Percentiles rank a stretch among this genome's conserved stretches.
Evolutionary conservation across 2,113 vertebrate species (phyloP).

Genomic region (Platysternon megacephalum): DNA sequence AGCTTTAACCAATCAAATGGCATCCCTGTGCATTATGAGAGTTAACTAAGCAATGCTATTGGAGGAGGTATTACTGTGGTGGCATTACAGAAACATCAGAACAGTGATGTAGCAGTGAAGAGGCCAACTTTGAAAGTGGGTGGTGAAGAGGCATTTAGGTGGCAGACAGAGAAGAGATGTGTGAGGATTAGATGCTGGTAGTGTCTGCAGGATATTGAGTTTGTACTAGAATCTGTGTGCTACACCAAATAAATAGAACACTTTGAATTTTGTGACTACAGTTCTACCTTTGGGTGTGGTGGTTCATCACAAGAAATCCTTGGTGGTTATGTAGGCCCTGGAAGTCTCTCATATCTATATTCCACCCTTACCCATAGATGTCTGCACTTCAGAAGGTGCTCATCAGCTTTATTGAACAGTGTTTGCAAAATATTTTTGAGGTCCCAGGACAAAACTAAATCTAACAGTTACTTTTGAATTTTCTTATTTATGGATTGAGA

Average conservation of each 20-base stretch:
- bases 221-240: not conserved
- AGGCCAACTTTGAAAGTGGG: not conserved
- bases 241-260: not conserved
- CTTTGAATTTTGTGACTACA: fast-evolving
- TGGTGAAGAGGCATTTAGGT: not conserved
- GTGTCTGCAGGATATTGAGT: not conserved
- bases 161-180: no score
- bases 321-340: not conserved
- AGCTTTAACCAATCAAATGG: not conserved
- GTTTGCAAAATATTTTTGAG: not conserved
- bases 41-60: not conserved
- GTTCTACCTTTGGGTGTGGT: not conserved
- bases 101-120: not conserved
- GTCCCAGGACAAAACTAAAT: not conserved
- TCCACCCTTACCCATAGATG: not conserved
- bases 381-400: not conserved
- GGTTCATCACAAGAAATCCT: not conserved
- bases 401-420: not conserved
- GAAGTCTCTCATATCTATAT: not conserved
- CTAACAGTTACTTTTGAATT: not conserved
- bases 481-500: not conserved
- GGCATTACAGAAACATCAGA: not conserved
- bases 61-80: not conserved
- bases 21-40: fast-evolving
- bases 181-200: fast-evolving